phyloP scores from a whole-genome alignment of 2,797 vertebrate species.

The Rhinophrynus dorsalis region DNA sequence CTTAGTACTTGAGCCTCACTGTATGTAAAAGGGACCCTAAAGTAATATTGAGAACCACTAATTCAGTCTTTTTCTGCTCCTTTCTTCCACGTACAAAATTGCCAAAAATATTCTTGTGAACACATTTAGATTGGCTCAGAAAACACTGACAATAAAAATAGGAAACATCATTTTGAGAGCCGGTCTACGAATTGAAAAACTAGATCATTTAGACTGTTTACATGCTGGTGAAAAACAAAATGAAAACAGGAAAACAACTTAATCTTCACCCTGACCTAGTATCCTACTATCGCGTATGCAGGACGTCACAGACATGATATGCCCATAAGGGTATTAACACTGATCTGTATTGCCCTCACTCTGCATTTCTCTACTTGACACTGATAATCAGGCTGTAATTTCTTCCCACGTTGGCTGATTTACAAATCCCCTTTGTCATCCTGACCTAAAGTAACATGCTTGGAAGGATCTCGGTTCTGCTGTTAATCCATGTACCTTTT shows the following conservation, averaged over 20 bases:
- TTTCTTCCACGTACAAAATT: too few relatives aligned
- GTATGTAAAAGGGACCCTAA: too few relatives aligned
- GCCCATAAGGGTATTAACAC: background rate
- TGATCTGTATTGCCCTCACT: background rate
- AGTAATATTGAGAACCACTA: too few relatives aligned
- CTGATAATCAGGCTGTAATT: conserved; percentile 2
- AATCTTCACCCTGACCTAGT: background rate
- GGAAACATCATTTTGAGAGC: too few relatives aligned
- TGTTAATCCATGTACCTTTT: conserved; percentile 25
- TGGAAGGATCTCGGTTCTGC: background rate
- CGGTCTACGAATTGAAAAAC: too few relatives aligned
- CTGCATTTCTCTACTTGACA: background rate
- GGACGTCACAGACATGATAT: conserved; percentile 8
- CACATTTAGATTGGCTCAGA: too few relatives aligned
- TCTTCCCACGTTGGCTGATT: background rate
- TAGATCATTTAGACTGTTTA: too few relatives aligned
- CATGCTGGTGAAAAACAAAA: too few relatives aligned
- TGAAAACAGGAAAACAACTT: background rate
- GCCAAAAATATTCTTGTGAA: too few relatives aligned
- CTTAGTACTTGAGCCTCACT: too few relatives aligned
- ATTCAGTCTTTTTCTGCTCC: too few relatives aligned
- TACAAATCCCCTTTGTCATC: conserved; percentile 29
- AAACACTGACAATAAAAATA: too few relatives aligned
- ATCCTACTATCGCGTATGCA: background rate
- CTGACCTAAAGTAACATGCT: conserved; percentile 20